Base-by-base conservation (phyloP, 2,797 vertebrate species). In the Salmo trutta region DNA sequence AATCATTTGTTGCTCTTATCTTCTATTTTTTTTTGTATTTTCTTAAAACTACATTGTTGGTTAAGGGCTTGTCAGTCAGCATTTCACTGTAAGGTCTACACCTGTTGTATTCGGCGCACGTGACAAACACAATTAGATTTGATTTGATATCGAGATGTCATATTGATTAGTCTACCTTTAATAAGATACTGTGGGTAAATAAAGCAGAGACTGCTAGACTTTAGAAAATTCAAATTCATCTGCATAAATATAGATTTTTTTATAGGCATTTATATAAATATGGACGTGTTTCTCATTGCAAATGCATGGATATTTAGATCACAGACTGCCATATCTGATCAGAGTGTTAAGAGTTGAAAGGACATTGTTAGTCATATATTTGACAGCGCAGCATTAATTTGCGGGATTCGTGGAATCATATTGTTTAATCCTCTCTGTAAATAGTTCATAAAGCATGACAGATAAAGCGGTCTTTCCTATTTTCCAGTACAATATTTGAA, bases 401-500 rank as follows among this genome's bases (percentile, higher is more conserved):
- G 21, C 6, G n/a, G 10, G 8, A 14, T 31, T 56, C 8, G 16
- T n/a, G 7, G 53, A 33, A 33, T 73, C 1, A 29, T 72, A 53
- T 73, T 73, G 52, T 5, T 76, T 53, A 59, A 56, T 59, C n/a
- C 7, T 64, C 24, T 54, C 19, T 73, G 29, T 14, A 53, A 12
- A 19, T 21, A 73, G 1, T 53, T 0, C 16, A 78, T 72, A 72
- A 59, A 33, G 27, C 29, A 59, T 51, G 31, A 36, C 12, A 62
- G 24, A 59, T 70, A 15, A 71, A 66, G 41, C 8, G 33, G 1
- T 21, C 1, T 36, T 36, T 66, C 53, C 29, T 65, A 21, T 77
- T 64, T 65, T 36, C 24, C 31, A 21, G 70, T 52, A 15, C 15
- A 56, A 19, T 62, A 47, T 79, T 74, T 76, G 47, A 76, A 19